phyloP scores from a whole-genome alignment of 2,113 vertebrate genomes.

The Xiphorhynchus elegans region DNA sequence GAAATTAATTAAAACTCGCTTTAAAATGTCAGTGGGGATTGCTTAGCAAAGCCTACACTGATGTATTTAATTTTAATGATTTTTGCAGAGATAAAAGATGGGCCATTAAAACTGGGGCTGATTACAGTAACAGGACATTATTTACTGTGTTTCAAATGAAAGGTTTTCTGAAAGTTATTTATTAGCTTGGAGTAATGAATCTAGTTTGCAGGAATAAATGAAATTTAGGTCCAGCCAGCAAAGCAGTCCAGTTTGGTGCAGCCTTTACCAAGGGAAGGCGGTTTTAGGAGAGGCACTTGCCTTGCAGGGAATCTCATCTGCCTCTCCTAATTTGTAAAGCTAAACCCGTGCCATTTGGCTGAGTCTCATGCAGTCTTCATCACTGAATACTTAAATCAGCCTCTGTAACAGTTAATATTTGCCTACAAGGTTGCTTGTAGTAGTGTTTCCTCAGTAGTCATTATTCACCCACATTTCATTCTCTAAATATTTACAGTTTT shows the following conservation, averaged over 20 bases:
- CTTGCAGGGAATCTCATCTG: conserved; percentile 15
- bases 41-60: not conserved
- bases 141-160: conserved; percentile 19
- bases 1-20: not conserved
- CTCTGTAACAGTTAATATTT: conserved; percentile 2
- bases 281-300: not conserved
- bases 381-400: not conserved
- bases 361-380: not conserved
- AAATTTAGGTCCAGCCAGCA: not conserved
- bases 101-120: not conserved
- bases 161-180: conserved; percentile 11
- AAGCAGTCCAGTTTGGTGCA: not conserved
- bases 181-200: conserved; percentile 17
- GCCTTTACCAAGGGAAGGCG: not conserved
- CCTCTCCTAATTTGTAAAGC: conserved; percentile 33
- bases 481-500: conserved; percentile 27
- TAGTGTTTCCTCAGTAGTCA: not conserved
- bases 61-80: conserved; percentile 2
- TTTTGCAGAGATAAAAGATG: conserved; percentile 1
- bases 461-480: not conserved
- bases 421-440: not conserved
- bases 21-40: not conserved
- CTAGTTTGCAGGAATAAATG: not conserved
- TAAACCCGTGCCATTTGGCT: conserved; percentile 10
- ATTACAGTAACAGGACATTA: not conserved